A percentile compares a stretch with the other conserved stretches of the same genome.
These are phyloP conservation scores for Paratilapia polleni DNA, from an alignment of 2,113 vertebrate species.

Conservation along the genomic window DNA sequence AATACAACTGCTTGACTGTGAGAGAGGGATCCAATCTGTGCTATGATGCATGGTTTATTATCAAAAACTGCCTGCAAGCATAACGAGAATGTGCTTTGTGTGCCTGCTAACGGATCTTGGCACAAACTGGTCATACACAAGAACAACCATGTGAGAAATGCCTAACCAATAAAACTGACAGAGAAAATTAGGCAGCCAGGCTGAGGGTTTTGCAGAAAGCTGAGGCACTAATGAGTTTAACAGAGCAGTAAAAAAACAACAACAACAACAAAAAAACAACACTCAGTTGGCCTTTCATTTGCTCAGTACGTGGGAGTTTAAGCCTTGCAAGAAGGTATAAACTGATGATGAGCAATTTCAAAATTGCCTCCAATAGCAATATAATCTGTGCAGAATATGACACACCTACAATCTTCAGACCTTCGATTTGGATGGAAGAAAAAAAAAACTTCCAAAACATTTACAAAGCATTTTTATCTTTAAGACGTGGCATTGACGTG, in stretches of 20 bases:
- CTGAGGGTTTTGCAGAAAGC: constrained; percentile 7
- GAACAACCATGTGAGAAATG: constrained; percentile 57
- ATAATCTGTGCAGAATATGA: background rate
- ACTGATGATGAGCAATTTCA: background rate
- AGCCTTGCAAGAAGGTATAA: background rate
- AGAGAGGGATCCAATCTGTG: constrained; percentile 10
- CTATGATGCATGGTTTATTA: constrained; percentile 44
- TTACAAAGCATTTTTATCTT: background rate
- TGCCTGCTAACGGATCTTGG: constrained; percentile 5
- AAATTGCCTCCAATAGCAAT: background rate
- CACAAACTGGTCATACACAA: constrained; percentile 34
- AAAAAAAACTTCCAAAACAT: too few relatives aligned
- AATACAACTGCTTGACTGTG: background rate
- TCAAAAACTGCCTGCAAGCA: constrained; percentile 30
- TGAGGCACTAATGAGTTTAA: constrained; percentile 66
- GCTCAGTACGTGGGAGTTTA: constrained; percentile 23
- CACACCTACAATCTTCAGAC: background rate
- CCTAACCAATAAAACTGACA: constrained; percentile 38
- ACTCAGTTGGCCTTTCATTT: constrained; percentile 62
- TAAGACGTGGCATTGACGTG: background rate
- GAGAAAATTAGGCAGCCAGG: constrained; percentile 24
- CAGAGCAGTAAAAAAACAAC: constrained; percentile 25
- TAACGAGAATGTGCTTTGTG: constrained; percentile 63
- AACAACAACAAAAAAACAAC: background rate
- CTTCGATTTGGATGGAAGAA: background rate